Conservation (phyloP, 37 sponge, comb jelly and placozoan species). For the Haliclona indistincta region DNA sequence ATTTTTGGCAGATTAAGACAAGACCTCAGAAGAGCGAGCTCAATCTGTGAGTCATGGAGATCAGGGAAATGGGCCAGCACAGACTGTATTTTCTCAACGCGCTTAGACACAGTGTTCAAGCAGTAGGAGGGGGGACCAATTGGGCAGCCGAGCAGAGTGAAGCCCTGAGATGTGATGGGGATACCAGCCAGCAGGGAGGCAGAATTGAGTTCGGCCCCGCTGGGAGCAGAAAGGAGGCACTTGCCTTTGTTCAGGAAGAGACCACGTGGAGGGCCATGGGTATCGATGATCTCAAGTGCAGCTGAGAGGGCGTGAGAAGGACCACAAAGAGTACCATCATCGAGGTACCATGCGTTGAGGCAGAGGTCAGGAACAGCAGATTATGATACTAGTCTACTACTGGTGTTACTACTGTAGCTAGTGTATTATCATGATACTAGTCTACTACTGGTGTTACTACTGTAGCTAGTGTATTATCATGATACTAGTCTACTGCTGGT, state of each 20-base stretch:
- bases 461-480: too few relatives aligned
- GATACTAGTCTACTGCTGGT: too few relatives aligned
- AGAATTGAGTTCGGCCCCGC: not conserved
- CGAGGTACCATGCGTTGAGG: too few relatives aligned
- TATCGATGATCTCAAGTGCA: not conserved
- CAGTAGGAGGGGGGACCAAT: not conserved
- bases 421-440: too few relatives aligned
- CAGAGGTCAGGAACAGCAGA: too few relatives aligned
- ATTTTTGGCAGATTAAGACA: not conserved
- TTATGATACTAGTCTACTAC: too few relatives aligned
- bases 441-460: too few relatives aligned
- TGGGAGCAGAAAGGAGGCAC: not conserved
- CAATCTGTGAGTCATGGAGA: conserved; percentile 6
- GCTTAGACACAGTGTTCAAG: not conserved
- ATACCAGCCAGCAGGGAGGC: not conserved
- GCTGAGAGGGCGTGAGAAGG: too few relatives aligned
- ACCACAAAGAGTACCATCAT: too few relatives aligned
- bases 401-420: too few relatives aligned
- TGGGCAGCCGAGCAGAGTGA: not conserved
- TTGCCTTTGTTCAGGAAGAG: not conserved
- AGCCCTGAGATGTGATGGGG: not conserved
- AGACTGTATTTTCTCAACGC: conserved; percentile 1
- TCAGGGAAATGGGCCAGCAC: not conserved
- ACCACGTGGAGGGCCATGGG: conserved; percentile 9
- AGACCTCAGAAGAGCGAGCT: conserved; percentile 1